Evolutionary conservation across 2,888 invertebrate genomes (phyloP), one percentile per base, ranked within the genome.

Genomic region (Campoplex nolae): DNA sequence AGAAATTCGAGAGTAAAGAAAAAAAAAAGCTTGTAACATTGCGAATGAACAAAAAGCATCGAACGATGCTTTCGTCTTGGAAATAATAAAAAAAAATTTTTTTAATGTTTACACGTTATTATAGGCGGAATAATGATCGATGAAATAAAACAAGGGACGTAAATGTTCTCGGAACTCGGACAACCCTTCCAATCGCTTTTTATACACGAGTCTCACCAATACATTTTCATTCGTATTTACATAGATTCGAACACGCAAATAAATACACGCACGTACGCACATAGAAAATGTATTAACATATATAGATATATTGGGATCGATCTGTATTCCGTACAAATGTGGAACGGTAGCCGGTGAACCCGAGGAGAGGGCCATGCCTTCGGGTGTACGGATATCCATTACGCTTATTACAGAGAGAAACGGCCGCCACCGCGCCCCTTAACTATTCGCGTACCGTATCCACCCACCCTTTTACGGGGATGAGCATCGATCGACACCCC

Each of bases 311-410:
- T 67, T 62, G 70, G 62, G 73, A 71, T 51, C 18, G 38, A 7
- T 42, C 38, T 38, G 74, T 76, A 18, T 28, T 62, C 23, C 7
- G 71, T 71, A 79, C 75, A 75, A 83, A 80, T 75, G 71, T 51
- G 84, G 65, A 77, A 81, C 73, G 86, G 88, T 86, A 86, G 85
- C 81, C 51, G 74, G 87, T 42, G 81, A 83, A 80, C 86, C 80
- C 85, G 85, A 80, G 83, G 87, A 58, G 87, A 58, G 90, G 90
- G 90, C 73, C 90, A 91, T 91, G 93, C 94, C 94, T 92, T 92
- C 92, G 92, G 93, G 92, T 92, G 93, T 86, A 93, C 94, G 94
- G 93, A 93, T 95, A 95, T 95, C 95, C 95, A 95, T 95, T 95
- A 95, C 95, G 95, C 94, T 95, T 95, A 95, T 95, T 95, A 95